Evolutionary conservation across 2,113 vertebrate genomes (phyloP).

Genomic region (Nerophis lumbriciformis): DNA sequence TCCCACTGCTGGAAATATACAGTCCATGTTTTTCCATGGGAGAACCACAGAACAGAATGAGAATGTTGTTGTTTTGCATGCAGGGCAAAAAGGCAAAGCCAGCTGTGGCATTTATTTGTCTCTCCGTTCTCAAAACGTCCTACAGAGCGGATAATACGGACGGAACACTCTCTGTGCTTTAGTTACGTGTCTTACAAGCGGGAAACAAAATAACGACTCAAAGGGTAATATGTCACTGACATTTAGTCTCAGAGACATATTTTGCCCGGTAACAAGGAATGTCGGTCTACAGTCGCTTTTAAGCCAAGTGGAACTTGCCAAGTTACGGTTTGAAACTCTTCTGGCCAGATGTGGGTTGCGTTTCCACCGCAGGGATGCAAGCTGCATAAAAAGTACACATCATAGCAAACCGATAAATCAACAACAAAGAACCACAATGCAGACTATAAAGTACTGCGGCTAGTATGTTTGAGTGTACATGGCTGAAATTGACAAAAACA

Average conservation of each 20-base stretch:
- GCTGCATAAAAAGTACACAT: too few species aligned
- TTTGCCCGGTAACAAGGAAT: too few species aligned
- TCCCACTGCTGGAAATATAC: constrained; percentile 31
- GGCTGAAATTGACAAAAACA: too few species aligned
- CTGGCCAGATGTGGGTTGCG: too few species aligned
- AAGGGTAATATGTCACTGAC: constrained; percentile 6
- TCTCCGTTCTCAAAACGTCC: background rate
- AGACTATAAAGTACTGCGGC: too few species aligned
- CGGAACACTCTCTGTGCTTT: constrained; percentile 8
- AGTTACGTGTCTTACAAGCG: background rate
- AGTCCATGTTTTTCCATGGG: constrained; percentile 15
- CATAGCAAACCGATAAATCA: too few species aligned
- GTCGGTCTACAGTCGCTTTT: too few species aligned
- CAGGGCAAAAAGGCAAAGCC: background rate
- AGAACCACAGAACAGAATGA: constrained; percentile 5
- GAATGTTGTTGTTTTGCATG: constrained; percentile 2
- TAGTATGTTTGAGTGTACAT: too few species aligned
- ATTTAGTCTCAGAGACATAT: background rate
- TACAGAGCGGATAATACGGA: background rate
- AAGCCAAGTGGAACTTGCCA: too few species aligned
- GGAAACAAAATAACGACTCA: constrained; percentile 2
- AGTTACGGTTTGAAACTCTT: too few species aligned
- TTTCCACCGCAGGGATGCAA: too few species aligned
- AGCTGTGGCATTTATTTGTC: constrained; percentile 1
- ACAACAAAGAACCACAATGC: too few species aligned